These are phyloP conservation scores for Drosophila insularis DNA, from an alignment of 1,140 invertebrate species.

Conservation along the genomic window DNA sequence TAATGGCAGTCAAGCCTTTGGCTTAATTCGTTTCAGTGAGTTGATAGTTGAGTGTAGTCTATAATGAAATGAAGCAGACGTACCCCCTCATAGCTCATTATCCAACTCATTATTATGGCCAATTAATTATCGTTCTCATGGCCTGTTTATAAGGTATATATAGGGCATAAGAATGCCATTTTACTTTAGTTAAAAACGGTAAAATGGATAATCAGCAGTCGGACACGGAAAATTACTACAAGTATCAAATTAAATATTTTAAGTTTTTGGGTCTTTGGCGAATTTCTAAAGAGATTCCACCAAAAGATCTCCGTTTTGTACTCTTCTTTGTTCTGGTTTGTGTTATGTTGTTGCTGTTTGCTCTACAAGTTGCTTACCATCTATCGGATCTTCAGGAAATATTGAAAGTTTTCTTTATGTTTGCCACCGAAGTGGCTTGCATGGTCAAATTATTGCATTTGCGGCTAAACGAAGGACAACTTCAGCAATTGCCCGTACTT, in stretches of 20 bases:
- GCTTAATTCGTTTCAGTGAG: constrained; percentile 56
- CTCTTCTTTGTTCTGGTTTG: constrained; percentile 40
- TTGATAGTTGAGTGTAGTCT: constrained; percentile 33
- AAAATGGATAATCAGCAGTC: constrained; percentile 43
- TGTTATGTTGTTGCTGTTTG: constrained; percentile 54
- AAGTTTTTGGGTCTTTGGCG: constrained; percentile 53
- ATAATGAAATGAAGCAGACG: constrained; percentile 52
- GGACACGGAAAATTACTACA: constrained; percentile 43
- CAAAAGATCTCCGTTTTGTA: constrained; percentile 33
- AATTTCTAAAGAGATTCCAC: background rate
- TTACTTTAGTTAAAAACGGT: background rate
- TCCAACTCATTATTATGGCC: background rate
- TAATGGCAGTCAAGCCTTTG: constrained; percentile 62
- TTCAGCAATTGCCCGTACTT: constrained; percentile 25
- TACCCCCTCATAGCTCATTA: constrained; percentile 40
- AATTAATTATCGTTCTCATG: no score
- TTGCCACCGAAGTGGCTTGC: constrained; percentile 62
- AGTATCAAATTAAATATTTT: constrained; percentile 62
- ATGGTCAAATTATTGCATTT: constrained; percentile 61
- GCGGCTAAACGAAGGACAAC: constrained; percentile 13
- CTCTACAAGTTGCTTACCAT: constrained; percentile 41
- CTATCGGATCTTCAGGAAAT: constrained; percentile 54
- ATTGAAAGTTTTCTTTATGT: constrained; percentile 70
- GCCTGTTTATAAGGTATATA: background rate
- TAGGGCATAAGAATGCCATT: background rate